phyloP scores from a whole-genome alignment of 2,888 invertebrate genomes.

The Ischnura elegans region DNA sequence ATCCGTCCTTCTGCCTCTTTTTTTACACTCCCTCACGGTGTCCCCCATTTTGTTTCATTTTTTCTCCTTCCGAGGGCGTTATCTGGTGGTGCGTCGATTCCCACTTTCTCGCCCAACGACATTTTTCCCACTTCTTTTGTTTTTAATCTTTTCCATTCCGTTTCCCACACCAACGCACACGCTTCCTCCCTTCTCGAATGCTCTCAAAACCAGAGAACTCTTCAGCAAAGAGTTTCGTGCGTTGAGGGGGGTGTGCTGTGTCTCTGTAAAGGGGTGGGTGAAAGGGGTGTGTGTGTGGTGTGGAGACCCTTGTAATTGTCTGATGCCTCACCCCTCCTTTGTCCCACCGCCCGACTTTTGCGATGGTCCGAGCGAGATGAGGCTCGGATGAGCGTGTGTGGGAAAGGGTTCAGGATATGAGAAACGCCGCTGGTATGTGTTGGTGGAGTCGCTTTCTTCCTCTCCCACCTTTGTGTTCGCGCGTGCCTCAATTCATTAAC shows the following conservation, averaged over 20 bases:
- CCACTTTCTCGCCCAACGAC: neutral
- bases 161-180: neutral
- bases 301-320: constrained; percentile 51
- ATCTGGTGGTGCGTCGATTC: constrained; percentile 2
- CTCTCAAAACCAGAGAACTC: neutral
- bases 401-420: neutral
- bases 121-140: too few species aligned
- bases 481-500: too few species aligned
- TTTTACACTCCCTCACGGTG: neutral
- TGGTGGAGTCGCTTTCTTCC: neutral
- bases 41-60: neutral
- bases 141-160: neutral
- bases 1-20: neutral
- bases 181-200: constrained; percentile 61
- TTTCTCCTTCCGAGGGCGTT: neutral
- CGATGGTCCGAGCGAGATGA: neutral
- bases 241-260: neutral
- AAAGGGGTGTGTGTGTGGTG: neutral
- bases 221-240: too few species aligned
- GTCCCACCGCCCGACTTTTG: neutral
- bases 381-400: neutral
- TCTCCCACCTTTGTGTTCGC: too few species aligned
- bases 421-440: neutral
- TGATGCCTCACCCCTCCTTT: constrained; percentile 32
- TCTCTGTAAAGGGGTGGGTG: neutral